Percentiles rank a stretch among this genome's conserved stretches.
phyloP scores from a whole-genome alignment of 2,888 invertebrate species.

The Agonopterix heracliana region DNA sequence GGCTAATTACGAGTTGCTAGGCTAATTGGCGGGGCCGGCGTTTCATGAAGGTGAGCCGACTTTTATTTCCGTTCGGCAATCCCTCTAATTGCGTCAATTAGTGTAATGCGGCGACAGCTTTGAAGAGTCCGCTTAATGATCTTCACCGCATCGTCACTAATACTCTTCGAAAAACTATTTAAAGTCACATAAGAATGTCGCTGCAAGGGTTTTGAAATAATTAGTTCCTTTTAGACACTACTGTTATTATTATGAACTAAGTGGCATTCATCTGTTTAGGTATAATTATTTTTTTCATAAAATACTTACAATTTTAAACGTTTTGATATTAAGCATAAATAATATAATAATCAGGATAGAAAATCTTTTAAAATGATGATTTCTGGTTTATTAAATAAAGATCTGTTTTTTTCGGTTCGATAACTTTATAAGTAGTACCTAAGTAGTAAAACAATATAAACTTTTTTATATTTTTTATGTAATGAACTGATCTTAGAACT shows the following conservation, averaged over 20 bases:
- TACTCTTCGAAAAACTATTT: constrained; percentile 50
- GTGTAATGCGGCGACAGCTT: constrained; percentile 75
- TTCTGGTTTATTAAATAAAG: too few species aligned
- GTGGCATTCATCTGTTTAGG: too few species aligned
- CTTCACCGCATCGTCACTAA: constrained; percentile 38
- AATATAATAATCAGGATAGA: too few species aligned
- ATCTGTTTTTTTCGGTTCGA: too few species aligned
- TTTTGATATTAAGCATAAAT: too few species aligned
- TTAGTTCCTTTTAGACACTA: constrained; percentile 7
- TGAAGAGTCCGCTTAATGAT: constrained; percentile 70
- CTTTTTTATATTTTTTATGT: too few species aligned
- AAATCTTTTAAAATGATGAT: too few species aligned
- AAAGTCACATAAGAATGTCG: constrained; percentile 12
- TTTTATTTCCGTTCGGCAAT: constrained; percentile 76
- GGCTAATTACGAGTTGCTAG: constrained; percentile 68
- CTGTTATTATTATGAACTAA: neutral
- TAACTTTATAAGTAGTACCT: too few species aligned
- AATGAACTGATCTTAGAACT: too few species aligned
- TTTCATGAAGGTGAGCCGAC: constrained; percentile 75
- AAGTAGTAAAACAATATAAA: too few species aligned
- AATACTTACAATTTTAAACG: too few species aligned
- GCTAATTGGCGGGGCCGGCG: constrained; percentile 72
- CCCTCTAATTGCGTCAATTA: constrained; percentile 76
- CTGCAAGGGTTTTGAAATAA: constrained; percentile 24
- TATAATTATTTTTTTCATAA: too few species aligned